Percentiles rank a stretch among this genome's conserved stretches.
phyloP scores from a whole-genome alignment of 2,113 vertebrate genomes.

The Pogonocichla stellata region DNA sequence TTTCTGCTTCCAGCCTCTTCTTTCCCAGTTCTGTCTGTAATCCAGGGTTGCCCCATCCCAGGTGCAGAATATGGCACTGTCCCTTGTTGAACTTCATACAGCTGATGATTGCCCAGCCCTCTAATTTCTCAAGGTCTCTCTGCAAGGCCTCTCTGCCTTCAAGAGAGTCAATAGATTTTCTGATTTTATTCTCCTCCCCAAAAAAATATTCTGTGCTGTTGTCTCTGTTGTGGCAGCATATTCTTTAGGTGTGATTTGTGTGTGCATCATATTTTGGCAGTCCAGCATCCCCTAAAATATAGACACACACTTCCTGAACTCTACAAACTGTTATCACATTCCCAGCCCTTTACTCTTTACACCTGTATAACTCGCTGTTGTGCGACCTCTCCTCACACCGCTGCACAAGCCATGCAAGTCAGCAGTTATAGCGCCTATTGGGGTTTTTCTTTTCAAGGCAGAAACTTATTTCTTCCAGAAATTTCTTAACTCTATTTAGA shows the following conservation, averaged over 20 bases:
- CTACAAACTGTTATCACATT: neutral
- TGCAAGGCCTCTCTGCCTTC: neutral
- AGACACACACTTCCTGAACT: neutral
- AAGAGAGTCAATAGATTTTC: neutral
- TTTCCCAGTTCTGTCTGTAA: neutral
- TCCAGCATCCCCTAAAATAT: neutral
- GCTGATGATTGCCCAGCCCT: neutral
- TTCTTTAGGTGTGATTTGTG: neutral
- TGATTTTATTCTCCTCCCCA: neutral
- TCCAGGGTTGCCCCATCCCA: too few relatives aligned
- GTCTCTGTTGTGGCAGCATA: neutral
- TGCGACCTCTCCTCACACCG: neutral
- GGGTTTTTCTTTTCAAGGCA: neutral
- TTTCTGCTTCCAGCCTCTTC: neutral
- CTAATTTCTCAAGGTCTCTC: neutral
- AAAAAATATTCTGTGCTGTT: neutral
- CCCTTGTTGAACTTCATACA: neutral
- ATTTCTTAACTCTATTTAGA: neutral
- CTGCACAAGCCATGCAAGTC: neutral
- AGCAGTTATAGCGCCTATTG: neutral
- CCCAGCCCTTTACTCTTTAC: neutral
- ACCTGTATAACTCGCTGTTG: fast-evolving
- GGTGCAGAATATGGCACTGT: neutral
- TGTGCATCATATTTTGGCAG: neutral
- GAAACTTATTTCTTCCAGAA: neutral